Base-by-base conservation (phyloP, 2,888 invertebrate species). In the Drosophila monieri region DNA sequence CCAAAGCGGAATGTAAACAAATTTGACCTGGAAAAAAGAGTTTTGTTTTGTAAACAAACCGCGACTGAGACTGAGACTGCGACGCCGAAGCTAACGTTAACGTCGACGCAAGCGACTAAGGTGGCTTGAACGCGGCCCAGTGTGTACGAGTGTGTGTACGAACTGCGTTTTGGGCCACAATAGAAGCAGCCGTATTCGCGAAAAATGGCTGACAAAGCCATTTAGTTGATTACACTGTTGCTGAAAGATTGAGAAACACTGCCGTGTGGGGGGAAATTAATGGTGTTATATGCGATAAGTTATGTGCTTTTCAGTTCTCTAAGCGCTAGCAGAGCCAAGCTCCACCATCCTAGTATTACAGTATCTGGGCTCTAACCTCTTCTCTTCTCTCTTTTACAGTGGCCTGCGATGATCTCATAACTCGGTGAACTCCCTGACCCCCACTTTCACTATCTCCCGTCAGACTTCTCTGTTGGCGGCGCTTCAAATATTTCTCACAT, bases 1-100 rank as follows among this genome's bases (percentile, higher is more conserved):
- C 81, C 77, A 78, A 69, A 78, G 84, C 78, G 83, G 87, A 85
- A 88, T 89, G 89, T 89, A 89, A 89, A 89, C 89, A 89, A 89
- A 89, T 88, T 89, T 89, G 89, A 89, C 89, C 89, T 89, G 89
- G 80, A 89, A 89, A 88, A 81, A 66, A 74, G 74, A 64, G 67
- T 65, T 71, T 78, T 85, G 84, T 78, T 85, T 85, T 85, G 83
- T 86, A 89, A 89, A 88, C 88, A 89, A 87, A 80, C 77, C 80
- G 76, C 76, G 70, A 71, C 77, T 54, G 59, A 58, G 59, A 32
- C 74, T 27, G 27, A 2, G 27, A 80, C 77, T 77, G 76, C 75
- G 69, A 48, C 69, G 12, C 51, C 51, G 51, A 51, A 27, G 35
- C 3, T 3, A 27, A 27, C 8, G 27, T 5, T 8, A 27, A 27